Conservation (phyloP, 1,140 invertebrate genomes). For the Aphelinus certus region DNA sequence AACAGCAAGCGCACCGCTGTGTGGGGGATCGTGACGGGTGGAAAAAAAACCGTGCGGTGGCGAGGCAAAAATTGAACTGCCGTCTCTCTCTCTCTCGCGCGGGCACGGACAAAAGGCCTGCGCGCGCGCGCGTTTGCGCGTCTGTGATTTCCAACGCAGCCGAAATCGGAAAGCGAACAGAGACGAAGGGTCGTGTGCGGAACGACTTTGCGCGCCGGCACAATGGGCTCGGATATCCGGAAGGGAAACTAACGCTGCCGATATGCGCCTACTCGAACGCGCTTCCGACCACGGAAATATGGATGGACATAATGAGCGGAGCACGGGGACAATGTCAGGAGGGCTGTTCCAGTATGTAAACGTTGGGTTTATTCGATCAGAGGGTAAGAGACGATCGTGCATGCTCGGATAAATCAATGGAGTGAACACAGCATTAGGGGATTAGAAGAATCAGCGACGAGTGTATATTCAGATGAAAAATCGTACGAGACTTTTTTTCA, state of each 20-base stretch:
- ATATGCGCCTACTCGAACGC: not conserved
- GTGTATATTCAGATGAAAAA: no score
- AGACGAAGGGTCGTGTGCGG: not conserved
- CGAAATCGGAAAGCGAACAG: not conserved
- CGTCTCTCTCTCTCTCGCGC: not conserved
- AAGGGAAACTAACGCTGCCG: conserved; percentile 14
- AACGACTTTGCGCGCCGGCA: not conserved
- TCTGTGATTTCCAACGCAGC: not conserved
- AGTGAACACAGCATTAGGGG: no score
- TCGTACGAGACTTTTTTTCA: no score
- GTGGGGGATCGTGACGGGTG: not conserved
- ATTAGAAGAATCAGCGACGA: no score
- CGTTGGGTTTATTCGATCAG: no score
- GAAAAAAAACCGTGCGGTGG: conserved; percentile 11
- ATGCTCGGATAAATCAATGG: no score
- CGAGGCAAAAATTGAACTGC: conserved; percentile 21
- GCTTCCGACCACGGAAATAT: no score
- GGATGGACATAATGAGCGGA: not conserved
- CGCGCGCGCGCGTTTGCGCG: no score
- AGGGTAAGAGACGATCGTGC: no score
- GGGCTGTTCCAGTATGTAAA: no score
- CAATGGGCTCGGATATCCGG: conserved; percentile 11
- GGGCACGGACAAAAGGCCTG: not conserved
- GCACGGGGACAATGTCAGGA: no score
- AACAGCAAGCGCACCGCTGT: not conserved